These are phyloP conservation scores for Thamnophis sirtalis DNA, from an alignment of 2,113 vertebrate genomes.

Conservation along the genomic window DNA sequence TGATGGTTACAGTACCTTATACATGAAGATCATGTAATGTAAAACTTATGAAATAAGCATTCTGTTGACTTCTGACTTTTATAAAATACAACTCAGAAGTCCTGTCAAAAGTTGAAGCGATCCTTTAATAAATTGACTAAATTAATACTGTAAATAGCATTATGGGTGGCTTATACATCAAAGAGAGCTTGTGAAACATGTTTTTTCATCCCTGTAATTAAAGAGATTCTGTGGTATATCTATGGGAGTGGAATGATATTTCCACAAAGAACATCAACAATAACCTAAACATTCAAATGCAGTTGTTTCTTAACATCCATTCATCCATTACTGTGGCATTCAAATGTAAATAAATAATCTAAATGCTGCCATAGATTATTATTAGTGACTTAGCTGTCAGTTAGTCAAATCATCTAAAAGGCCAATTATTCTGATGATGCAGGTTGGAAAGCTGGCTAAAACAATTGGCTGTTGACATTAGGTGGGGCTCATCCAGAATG, in stretches of 20 bases:
- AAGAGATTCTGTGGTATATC: conserved; percentile 49
- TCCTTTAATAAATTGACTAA: conserved; percentile 75
- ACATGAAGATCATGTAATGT: conserved; percentile 47
- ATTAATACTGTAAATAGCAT: conserved; percentile 69
- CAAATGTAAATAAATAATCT: conserved; percentile 61
- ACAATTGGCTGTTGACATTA: conserved; percentile 65
- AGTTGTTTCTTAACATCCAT: conserved; percentile 61
- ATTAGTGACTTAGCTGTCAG: conserved; percentile 75
- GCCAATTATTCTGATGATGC: conserved; percentile 81
- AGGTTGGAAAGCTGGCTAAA: conserved; percentile 82
- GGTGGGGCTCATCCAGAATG: conserved; percentile 46
- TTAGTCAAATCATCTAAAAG: conserved; percentile 82
- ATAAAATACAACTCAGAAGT: conserved; percentile 73
- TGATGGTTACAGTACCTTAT: conserved; percentile 42
- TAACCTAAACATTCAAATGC: conserved; percentile 62
- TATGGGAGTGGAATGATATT: conserved; percentile 60
- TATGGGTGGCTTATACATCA: conserved; percentile 66
- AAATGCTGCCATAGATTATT: conserved; percentile 77
- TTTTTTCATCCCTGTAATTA: conserved; percentile 69
- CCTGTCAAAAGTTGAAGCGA: conserved; percentile 74
- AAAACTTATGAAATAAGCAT: conserved; percentile 59
- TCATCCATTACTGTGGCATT: conserved; percentile 61
- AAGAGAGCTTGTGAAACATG: conserved; percentile 44
- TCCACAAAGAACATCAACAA: conserved; percentile 74
- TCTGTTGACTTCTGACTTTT: conserved; percentile 45